Percentiles rank a stretch among this genome's conserved stretches.
Evolutionary conservation across 2,888 invertebrate genomes (phyloP).

Genomic region (Caenorhabditis wallacei): DNA sequence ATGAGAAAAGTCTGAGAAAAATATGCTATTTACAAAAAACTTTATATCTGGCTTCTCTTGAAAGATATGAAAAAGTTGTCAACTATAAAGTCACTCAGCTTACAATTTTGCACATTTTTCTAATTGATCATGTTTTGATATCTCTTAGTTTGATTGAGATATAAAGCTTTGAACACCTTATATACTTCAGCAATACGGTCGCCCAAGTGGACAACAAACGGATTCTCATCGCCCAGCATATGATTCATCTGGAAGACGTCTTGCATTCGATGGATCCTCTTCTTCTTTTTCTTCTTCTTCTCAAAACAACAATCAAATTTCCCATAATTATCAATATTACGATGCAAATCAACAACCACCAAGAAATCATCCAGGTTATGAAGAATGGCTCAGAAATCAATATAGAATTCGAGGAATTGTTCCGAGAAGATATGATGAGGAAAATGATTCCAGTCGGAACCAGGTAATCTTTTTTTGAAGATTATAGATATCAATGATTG

Average conservation of each 20-base stretch:
- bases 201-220: neutral
- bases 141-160: too few relatives aligned
- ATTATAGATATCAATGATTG: too few relatives aligned
- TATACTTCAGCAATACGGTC: constrained; percentile 52
- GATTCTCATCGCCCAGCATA: constrained; percentile 39
- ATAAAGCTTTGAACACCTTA: too few relatives aligned
- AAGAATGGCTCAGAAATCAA: constrained; percentile 44
- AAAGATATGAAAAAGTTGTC: too few relatives aligned
- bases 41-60: too few relatives aligned
- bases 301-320: constrained; percentile 7
- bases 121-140: too few relatives aligned
- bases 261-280: constrained; percentile 17
- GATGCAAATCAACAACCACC: constrained; percentile 30
- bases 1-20: too few relatives aligned
- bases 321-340: constrained; percentile 27
- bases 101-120: too few relatives aligned
- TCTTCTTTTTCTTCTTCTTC: neutral
- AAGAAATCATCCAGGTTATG: constrained; percentile 38
- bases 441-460: too few relatives aligned
- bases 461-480: too few relatives aligned
- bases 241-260: constrained; percentile 34
- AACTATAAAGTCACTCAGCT: too few relatives aligned
- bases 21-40: too few relatives aligned
- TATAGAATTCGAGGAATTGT: constrained; percentile 38
- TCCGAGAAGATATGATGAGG: constrained; percentile 24